A percentile compares a stretch with the other conserved stretches of the same genome.
These are phyloP conservation scores for Ispidina picta DNA, from an alignment of 2,797 vertebrate genomes.

Conservation along the genomic window DNA sequence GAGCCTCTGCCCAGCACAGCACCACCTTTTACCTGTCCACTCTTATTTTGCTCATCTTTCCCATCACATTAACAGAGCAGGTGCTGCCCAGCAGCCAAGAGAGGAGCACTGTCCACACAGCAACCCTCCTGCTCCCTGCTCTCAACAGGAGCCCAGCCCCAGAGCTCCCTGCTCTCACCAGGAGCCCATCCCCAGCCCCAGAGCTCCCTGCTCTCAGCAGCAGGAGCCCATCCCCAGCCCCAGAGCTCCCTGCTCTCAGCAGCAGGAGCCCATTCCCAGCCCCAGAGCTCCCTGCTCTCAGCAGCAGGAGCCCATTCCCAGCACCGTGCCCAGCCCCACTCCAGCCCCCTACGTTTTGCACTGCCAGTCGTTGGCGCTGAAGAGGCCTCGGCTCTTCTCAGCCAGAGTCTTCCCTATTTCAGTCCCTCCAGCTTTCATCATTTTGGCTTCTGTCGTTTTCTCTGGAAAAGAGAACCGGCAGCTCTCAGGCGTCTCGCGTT, in stretches of 20 bases:
- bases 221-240: too few relatives aligned
- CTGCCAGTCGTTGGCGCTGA: constrained; percentile 99
- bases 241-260: too few relatives aligned
- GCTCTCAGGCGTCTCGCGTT: not conserved
- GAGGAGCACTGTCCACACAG: fast-evolving
- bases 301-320: too few relatives aligned
- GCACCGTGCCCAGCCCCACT: not conserved
- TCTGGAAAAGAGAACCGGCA: constrained; percentile 74
- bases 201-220: too few relatives aligned
- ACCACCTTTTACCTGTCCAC: fast-evolving
- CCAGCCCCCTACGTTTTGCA: constrained; percentile 89
- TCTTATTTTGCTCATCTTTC: not conserved
- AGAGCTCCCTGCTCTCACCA: too few relatives aligned
- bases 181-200: too few relatives aligned
- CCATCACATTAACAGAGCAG: not conserved
- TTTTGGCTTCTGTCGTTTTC: constrained; percentile 96
- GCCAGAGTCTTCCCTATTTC: constrained; percentile 98
- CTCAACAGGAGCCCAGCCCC: too few relatives aligned
- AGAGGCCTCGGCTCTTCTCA: constrained; percentile 96
- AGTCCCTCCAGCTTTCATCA: constrained; percentile 99
- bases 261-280: too few relatives aligned
- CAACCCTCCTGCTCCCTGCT: too few relatives aligned
- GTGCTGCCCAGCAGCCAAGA: not conserved
- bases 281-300: too few relatives aligned
- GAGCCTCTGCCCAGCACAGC: fast-evolving